These are phyloP conservation scores for Echinops telfairi DNA, from an alignment of 2,113 vertebrate species.

Conservation along the genomic window DNA sequence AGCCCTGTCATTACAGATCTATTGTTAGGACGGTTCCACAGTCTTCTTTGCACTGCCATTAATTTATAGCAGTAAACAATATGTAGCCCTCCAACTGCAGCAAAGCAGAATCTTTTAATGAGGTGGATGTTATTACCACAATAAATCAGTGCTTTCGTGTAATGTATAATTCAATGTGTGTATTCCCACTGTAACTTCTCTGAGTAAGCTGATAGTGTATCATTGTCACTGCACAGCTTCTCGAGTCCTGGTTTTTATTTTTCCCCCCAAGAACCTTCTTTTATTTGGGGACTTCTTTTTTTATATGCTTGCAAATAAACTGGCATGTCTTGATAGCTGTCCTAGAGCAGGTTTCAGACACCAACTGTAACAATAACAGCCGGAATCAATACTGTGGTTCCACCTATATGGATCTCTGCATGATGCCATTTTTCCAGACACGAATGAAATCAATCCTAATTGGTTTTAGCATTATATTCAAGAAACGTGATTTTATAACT, in stretches of 20 bases:
- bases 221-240: slow-evolving; percentile 93
- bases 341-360: slow-evolving; percentile 86
- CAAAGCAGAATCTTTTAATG: slow-evolving; percentile 98
- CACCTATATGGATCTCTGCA: slow-evolving; percentile 87
- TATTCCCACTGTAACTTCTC: slow-evolving; percentile 97
- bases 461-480: slow-evolving; percentile 93
- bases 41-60: slow-evolving; percentile 91
- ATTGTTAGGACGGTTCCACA: slow-evolving; percentile 93
- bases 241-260: slow-evolving; percentile 68
- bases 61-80: slow-evolving; percentile 99
- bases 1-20: slow-evolving; percentile 93
- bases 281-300: slow-evolving; percentile 88
- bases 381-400: slow-evolving; percentile 92
- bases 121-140: slow-evolving; percentile 99
- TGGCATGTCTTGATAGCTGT: slow-evolving; percentile 87
- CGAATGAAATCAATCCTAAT: slow-evolving; percentile 95
- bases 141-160: slow-evolving; percentile 99
- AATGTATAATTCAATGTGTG: slow-evolving; percentile 99
- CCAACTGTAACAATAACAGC: slow-evolving; percentile 90
- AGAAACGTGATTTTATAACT: slow-evolving; percentile 95
- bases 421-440: slow-evolving; percentile 90
- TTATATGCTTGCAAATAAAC: slow-evolving; percentile 89
- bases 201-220: slow-evolving; percentile 97
- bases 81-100: slow-evolving; percentile 91
- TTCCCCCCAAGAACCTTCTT: slow-evolving; percentile 83